Conservation (phyloP, 2,113 vertebrate species). For the Arvicanthis niloticus region DNA sequence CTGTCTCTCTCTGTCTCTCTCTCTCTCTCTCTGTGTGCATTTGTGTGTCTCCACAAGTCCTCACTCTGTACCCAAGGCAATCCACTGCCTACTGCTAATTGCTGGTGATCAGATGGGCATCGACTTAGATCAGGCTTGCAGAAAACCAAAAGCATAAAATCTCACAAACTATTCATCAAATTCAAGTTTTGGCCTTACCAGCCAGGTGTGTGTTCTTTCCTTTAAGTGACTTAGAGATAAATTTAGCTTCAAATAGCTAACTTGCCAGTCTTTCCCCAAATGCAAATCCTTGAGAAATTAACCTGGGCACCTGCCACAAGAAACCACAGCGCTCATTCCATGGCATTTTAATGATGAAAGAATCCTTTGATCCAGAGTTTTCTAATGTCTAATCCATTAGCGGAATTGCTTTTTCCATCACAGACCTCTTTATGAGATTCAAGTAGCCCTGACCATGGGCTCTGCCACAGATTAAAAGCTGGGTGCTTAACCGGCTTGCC, state of each 20-base stretch:
- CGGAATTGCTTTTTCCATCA: slow-evolving; percentile 64
- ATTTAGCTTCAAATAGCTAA: slow-evolving; percentile 47
- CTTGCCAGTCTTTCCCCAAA: not conserved
- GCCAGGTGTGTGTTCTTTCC: slow-evolving; percentile 45
- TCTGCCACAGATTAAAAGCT: slow-evolving; percentile 33
- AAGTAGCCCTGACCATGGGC: slow-evolving; percentile 36
- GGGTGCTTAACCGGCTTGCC: not conserved
- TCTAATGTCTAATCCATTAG: slow-evolving; percentile 71
- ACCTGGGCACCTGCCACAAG: slow-evolving; percentile 16
- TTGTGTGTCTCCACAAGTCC: not conserved
- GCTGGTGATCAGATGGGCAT: not conserved
- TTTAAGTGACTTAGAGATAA: slow-evolving; percentile 53
- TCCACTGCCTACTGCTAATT: not conserved
- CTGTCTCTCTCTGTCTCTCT: too few relatives aligned
- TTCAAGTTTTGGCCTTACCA: slow-evolving; percentile 39
- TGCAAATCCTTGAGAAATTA: slow-evolving; percentile 68
- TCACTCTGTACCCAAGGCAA: not conserved
- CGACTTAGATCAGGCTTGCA: not conserved
- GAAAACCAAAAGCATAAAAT: slow-evolving; percentile 40
- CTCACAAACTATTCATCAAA: not conserved
- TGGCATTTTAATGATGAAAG: slow-evolving; percentile 45
- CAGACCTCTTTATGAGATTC: slow-evolving; percentile 42
- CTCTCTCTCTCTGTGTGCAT: not conserved
- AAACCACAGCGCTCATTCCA: slow-evolving; percentile 41
- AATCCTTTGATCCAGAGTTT: slow-evolving; percentile 71